Percentiles rank a stretch among this genome's conserved stretches.
Evolutionary conservation across 2,113 vertebrate species (phyloP).

Genomic region (Heptranchias perlo): DNA sequence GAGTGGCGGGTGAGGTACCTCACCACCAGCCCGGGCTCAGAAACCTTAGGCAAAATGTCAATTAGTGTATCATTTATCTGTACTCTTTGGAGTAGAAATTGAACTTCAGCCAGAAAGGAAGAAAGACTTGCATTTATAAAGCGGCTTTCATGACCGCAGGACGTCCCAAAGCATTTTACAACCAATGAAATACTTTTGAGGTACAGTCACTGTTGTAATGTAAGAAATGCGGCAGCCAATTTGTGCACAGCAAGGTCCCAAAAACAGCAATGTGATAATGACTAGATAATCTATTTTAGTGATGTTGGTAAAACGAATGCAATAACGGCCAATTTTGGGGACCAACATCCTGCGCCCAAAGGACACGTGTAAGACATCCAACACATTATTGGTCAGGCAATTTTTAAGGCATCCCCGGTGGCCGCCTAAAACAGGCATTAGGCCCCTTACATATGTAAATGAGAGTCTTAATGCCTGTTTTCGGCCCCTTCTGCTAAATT

Average conservation of each 20-base stretch:
- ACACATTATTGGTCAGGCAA: not conserved
- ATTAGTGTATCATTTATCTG: not conserved
- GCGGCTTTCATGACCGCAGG: not conserved
- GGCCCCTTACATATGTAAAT: no score
- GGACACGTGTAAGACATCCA: not conserved
- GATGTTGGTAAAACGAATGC: not conserved
- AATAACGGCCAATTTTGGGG: not conserved
- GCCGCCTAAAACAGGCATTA: not conserved
- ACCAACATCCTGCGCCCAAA: not conserved
- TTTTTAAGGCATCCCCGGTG: not conserved
- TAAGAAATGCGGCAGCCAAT: no score
- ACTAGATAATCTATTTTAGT: not conserved
- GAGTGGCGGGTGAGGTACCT: no score
- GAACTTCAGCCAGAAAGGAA: not conserved
- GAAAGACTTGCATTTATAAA: not conserved
- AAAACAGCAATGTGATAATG: not conserved
- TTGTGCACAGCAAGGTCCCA: not conserved
- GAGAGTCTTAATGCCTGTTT: no score
- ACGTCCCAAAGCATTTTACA: no score
- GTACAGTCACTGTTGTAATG: no score
- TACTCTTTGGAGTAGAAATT: not conserved
- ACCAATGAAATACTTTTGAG: no score
- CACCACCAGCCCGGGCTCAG: not conserved
- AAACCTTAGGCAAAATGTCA: not conserved
- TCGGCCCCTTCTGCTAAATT: not conserved